Evolutionary conservation across 2,797 vertebrate genomes (phyloP), one percentile per base, ranked within the genome.

Genomic region (Darevskia mixta): DNA sequence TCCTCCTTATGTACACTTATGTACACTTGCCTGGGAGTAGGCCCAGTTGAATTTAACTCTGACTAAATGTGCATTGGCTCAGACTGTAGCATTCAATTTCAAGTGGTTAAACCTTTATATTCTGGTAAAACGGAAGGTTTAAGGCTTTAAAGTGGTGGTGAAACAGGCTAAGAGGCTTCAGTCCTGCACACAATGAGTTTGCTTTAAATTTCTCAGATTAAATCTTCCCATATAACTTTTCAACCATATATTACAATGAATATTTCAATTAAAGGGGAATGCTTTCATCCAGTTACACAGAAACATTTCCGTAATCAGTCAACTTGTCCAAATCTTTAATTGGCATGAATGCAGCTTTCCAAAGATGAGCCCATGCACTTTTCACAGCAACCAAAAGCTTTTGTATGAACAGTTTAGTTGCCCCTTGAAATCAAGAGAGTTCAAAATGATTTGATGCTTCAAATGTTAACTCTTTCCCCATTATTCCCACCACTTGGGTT

Each of bases 91-190:
- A 49, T 43, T 49, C 17, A 17, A 17, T 61, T 81, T 41, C 8
- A 43, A 41, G 4, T 86, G 49, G 18, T 23, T 58, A 27, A 6
- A 55, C n/a, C 20, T 58, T 45, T 17, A 84, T 38, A 88, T 87
- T 88, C 82, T 61, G 6, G 32, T 86, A 67, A 85, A 86, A 66
- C 43, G 86, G 86, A 29, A 86, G 13, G 15, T 25, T 35, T 49
- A 82, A 45, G 18, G 2, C 38, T 66, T 91, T 86, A 80, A 72
- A 72, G 41, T 27, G 20, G 1, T 6, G 64, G 23, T 69, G 29
- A 83, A 85, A 29, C 0, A 1, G 4, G 80, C 15, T 17, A 43
- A 15, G 61, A 49, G 18, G 41, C 13, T 35, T 17, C n/a, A 72
- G 32, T 69, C 69, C 20, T 58, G n/a, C 41, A 58, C 23, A 55